Base-by-base conservation (phyloP, 2,797 vertebrate species). In the Onychomys arenicola region DNA sequence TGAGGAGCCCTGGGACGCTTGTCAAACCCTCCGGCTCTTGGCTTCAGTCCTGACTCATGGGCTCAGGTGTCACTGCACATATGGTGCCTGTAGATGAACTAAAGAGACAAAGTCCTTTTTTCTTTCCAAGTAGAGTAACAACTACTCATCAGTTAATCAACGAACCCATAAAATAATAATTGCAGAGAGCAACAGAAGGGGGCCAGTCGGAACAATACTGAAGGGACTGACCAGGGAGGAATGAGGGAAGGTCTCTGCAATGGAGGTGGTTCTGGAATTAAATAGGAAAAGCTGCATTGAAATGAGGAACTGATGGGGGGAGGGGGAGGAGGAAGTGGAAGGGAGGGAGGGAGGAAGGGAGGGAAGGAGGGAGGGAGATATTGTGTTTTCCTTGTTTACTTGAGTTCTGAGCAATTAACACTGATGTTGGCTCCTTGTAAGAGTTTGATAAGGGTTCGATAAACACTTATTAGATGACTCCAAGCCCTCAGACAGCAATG, bases 341-440 rank as follows among this genome's bases (percentile, higher is more conserved):
- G 40, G 0, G 27, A 12, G 40, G 0, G 27, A 12, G 37, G 4
- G 19, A 11, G 4, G 4, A 21, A 21, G 12, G 25, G 21, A 12
- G 21, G 23, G 16, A 6, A 13, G 23, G 43, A 32, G 46, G 27
- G 49, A 78, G 46, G 19, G 76, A 49, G 29, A n/a, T 17, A 7
- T 67, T 13, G 0, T 43, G 13, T 63, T 69, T 46, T 16, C 32
- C 46, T 57, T 89, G 29, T 71, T 93, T 95, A 57, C 57, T 67
- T n/a, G 40, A 77, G 19, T 76, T 46, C 37, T 85, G 40, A 73
- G 43, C 32, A 27, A 40, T 94, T 25, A 77, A n/a, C 16, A 55
- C 13, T 63, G 14, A 61, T 23, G 0, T 57, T 82, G 43, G 34
- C 23, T 61, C 13, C 73, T 90, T 16, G 23, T 57, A 69, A 86